These are phyloP conservation scores for Clarias macrocephalus DNA, from an alignment of 2,113 vertebrate genomes.

Conservation along the genomic window DNA sequence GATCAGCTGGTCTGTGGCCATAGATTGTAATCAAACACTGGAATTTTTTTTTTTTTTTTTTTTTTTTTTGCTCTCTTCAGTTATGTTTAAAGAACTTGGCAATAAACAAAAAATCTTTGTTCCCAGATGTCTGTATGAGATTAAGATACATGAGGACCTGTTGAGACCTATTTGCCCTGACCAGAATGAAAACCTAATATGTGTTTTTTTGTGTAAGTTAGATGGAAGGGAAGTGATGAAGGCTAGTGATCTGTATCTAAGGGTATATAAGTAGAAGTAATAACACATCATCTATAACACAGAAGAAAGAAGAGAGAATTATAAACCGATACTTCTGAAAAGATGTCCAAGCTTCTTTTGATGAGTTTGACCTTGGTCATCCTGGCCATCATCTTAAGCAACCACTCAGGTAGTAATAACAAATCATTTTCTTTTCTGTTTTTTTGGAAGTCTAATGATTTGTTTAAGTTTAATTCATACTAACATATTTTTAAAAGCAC, in stretches of 20 bases:
- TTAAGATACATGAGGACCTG: slow-evolving; percentile 37
- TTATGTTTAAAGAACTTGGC: slow-evolving; percentile 25
- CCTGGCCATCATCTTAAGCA: slow-evolving; percentile 43
- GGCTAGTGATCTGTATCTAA: slow-evolving; percentile 2
- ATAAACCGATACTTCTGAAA: background rate
- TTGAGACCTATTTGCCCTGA: slow-evolving; percentile 35
- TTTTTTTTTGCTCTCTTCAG: slow-evolving; percentile 15
- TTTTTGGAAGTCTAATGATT: background rate
- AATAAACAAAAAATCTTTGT: slow-evolving; percentile 36
- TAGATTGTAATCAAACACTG: slow-evolving; percentile 24
- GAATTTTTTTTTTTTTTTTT: slow-evolving; percentile 23
- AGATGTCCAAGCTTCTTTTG: slow-evolving; percentile 59
- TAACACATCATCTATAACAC: background rate
- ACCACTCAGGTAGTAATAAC: slow-evolving; percentile 56
- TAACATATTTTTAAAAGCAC: background rate
- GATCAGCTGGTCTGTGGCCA: slow-evolving; percentile 3
- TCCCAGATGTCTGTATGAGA: background rate
- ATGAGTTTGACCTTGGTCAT: slow-evolving; percentile 57
- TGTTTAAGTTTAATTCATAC: background rate
- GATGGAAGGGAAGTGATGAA: background rate
- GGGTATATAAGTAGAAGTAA: slow-evolving; percentile 20
- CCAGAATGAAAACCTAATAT: background rate
- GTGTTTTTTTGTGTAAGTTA: background rate
- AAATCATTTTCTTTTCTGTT: background rate
- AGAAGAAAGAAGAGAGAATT: background rate